Conservation (phyloP, 2,888 invertebrate species). For the Spialia ferax region DNA sequence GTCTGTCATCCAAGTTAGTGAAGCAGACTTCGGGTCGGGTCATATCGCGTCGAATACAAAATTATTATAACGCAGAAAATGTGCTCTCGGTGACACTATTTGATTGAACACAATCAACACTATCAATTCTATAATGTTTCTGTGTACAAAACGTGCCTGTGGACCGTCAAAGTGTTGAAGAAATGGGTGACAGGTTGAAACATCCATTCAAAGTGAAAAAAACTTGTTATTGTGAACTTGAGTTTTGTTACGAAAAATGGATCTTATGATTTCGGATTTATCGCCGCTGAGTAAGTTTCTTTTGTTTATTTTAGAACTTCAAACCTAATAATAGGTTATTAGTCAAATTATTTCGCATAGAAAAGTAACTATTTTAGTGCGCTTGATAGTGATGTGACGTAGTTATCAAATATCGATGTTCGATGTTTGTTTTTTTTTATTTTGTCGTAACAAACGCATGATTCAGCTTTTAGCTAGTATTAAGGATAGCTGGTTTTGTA, state of each 20-base stretch:
- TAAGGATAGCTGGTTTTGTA: neutral
- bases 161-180: conserved; percentile 60
- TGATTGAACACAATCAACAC: conserved; percentile 28
- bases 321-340: neutral
- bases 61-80: conserved; percentile 65
- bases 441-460: conserved; percentile 1
- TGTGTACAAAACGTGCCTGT: conserved; percentile 35
- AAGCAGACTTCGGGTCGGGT: conserved; percentile 35
- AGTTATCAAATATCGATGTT: too few relatives aligned
- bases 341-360: neutral
- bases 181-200: conserved; percentile 81
- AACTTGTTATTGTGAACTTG: conserved; percentile 55
- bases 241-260: conserved; percentile 68
- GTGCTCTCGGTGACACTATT: conserved; percentile 57
- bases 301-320: neutral
- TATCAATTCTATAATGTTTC: conserved; percentile 33
- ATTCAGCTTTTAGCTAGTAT: conserved; percentile 4
- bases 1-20: conserved; percentile 46
- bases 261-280: conserved; percentile 71
- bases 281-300: conserved; percentile 75
- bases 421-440: conserved; percentile 3
- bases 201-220: conserved; percentile 80
- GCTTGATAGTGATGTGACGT: conserved; percentile 24
- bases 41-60: conserved; percentile 55
- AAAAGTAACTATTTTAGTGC: neutral